These are phyloP conservation scores for Echeneis naucrates DNA, from an alignment of 2,797 vertebrate species.

Conservation along the genomic window DNA sequence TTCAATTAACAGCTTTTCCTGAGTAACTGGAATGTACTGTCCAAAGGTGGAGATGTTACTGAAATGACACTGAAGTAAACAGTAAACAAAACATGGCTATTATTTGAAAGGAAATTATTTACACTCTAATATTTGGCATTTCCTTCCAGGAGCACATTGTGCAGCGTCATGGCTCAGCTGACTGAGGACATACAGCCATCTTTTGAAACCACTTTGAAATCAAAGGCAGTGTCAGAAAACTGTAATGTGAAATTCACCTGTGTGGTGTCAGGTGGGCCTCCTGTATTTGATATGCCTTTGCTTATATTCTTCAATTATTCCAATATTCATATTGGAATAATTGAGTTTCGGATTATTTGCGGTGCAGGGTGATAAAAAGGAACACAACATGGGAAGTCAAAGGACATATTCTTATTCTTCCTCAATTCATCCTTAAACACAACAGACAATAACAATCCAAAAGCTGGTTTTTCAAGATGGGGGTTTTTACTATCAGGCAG, in stretches of 20 bases:
- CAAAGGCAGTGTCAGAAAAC: conserved; percentile 94
- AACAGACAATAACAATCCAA: neutral
- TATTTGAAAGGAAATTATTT: conserved; percentile 14
- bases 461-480: conserved; percentile 1
- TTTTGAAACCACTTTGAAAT: conserved; percentile 96
- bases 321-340: too few species aligned
- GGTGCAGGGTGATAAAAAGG: conserved; percentile 30
- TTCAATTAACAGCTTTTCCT: conserved; percentile 67
- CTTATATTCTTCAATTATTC: conserved; percentile 33
- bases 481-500: conserved; percentile 15
- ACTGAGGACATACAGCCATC: conserved; percentile 97
- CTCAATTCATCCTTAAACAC: neutral
- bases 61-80: conserved; percentile 13
- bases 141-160: conserved; percentile 94
- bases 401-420: neutral
- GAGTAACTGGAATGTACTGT: conserved; percentile 56
- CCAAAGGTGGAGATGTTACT: conserved; percentile 38
- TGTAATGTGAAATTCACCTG: conserved; percentile 96
- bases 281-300: neutral
- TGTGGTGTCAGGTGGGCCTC: conserved; percentile 91
- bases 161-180: conserved; percentile 97
- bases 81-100: conserved; percentile 12
- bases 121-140: conserved; percentile 30
- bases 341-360: conserved; percentile 7
- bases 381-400: neutral